phyloP scores from a whole-genome alignment of 2,888 invertebrate species.

The Phortica magna region DNA sequence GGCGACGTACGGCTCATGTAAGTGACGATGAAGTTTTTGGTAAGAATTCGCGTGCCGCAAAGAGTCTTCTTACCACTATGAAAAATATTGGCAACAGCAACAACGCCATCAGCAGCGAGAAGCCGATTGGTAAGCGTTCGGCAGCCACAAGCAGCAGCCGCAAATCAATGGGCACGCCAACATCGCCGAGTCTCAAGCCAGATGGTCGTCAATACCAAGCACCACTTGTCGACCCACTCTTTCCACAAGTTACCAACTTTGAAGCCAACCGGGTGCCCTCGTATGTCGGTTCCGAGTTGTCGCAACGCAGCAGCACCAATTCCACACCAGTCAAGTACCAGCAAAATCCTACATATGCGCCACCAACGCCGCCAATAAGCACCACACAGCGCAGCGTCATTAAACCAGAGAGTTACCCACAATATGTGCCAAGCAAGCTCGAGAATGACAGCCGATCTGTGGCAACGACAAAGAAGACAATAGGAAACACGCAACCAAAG shows the following conservation, averaged over 20 bases:
- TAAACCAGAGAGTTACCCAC: constrained; percentile 23
- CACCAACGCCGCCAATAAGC: constrained; percentile 32
- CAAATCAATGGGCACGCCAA: constrained; percentile 49
- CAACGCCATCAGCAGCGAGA: constrained; percentile 11
- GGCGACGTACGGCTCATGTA: constrained; percentile 68
- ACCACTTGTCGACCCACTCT: constrained; percentile 74
- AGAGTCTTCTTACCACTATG: constrained; percentile 80
- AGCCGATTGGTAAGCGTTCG: constrained; percentile 46
- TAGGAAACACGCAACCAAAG: constrained; percentile 10
- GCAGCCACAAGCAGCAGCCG: constrained; percentile 1
- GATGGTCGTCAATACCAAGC: constrained; percentile 76
- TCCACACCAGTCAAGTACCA: constrained; percentile 39
- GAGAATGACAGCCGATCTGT: neutral
- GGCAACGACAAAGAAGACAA: neutral
- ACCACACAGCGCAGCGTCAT: constrained; percentile 11
- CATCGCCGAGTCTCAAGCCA: constrained; percentile 71
- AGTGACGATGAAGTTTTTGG: constrained; percentile 78
- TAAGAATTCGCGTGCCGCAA: constrained; percentile 79
- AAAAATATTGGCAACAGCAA: constrained; percentile 77
- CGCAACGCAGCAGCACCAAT: constrained; percentile 21
- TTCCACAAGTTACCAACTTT: constrained; percentile 69
- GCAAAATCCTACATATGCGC: constrained; percentile 45
- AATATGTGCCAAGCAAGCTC: neutral
- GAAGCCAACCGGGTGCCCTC: constrained; percentile 69
- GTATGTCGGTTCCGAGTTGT: constrained; percentile 47